Evolutionary conservation across 2,113 vertebrate species (phyloP).

Genomic region (Lethenteron reissneri): DNA sequence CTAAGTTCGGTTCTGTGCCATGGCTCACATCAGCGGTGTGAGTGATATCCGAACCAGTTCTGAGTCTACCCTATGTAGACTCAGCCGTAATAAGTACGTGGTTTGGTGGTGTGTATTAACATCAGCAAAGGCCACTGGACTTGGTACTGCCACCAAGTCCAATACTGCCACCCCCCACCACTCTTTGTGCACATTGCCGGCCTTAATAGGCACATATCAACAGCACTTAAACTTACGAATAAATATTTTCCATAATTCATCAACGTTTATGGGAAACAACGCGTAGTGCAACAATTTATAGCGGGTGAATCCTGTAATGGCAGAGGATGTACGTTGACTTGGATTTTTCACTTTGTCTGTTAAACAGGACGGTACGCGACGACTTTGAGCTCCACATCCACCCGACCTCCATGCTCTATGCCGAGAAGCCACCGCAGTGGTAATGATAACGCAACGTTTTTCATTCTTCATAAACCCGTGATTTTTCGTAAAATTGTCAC

Average conservation of each 20-base stretch:
- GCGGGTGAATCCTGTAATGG: not conserved
- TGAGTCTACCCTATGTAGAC: no score
- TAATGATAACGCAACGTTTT: constrained; percentile 19
- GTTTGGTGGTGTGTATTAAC: no score
- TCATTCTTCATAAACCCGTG: not conserved
- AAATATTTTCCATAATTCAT: not conserved
- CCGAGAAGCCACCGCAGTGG: constrained; percentile 89
- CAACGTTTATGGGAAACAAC: not conserved
- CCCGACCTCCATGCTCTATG: constrained; percentile 67
- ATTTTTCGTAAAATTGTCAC: not conserved
- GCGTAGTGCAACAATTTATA: not conserved
- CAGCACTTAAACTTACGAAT: not conserved
- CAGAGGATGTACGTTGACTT: not conserved
- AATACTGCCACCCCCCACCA: no score
- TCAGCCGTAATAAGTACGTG: no score
- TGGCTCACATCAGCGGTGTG: no score
- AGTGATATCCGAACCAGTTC: no score
- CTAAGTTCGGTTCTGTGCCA: no score
- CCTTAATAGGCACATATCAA: not conserved
- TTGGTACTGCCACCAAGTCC: no score
- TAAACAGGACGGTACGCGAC: constrained; percentile 63
- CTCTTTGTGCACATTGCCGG: not conserved
- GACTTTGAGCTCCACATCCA: constrained; percentile 86
- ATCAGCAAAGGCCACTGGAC: no score
- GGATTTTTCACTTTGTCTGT: constrained; percentile 10